Conservation (phyloP, 2,113 vertebrate species). For the Proterorhinus semilunaris region DNA sequence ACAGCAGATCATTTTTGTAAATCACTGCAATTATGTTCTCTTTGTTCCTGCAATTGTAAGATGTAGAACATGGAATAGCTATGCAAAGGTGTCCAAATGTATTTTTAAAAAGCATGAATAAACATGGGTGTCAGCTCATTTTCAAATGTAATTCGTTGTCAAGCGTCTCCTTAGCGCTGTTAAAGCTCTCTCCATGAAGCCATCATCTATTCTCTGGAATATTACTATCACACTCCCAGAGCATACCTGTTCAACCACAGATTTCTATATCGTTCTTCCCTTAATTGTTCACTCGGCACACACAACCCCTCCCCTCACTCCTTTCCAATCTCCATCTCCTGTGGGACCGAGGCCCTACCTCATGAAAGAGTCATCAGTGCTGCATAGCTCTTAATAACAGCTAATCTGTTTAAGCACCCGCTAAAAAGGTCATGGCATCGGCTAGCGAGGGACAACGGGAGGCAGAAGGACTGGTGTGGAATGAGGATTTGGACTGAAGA, state of each 20-base stretch:
- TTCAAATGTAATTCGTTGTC: too few species aligned
- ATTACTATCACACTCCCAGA: not conserved
- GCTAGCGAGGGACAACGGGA: constrained; percentile 47
- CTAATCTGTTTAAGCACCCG: constrained; percentile 77
- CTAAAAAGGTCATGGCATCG: constrained; percentile 74
- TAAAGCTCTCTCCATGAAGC: not conserved
- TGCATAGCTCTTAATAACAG: constrained; percentile 74
- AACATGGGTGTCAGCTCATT: too few species aligned
- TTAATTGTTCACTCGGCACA: constrained; percentile 8
- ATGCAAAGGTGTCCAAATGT: too few species aligned
- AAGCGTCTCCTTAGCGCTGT: not conserved
- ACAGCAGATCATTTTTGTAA: too few species aligned
- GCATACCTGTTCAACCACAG: constrained; percentile 8
- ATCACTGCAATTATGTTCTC: too few species aligned
- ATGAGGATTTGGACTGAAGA: constrained; percentile 47
- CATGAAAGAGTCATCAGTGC: constrained; percentile 75
- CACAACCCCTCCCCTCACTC: constrained; percentile 17
- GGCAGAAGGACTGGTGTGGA: constrained; percentile 42
- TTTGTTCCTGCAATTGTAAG: too few species aligned
- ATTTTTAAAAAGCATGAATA: too few species aligned
- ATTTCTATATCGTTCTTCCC: constrained; percentile 3
- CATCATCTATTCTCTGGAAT: not conserved
- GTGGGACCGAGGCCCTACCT: constrained; percentile 50
- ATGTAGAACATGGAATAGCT: too few species aligned
- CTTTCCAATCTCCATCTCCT: constrained; percentile 32